Evolutionary conservation across 2,797 vertebrate genomes (phyloP), one percentile per base, ranked within the genome.

Genomic region (Paramormyrops hopkinsi): DNA sequence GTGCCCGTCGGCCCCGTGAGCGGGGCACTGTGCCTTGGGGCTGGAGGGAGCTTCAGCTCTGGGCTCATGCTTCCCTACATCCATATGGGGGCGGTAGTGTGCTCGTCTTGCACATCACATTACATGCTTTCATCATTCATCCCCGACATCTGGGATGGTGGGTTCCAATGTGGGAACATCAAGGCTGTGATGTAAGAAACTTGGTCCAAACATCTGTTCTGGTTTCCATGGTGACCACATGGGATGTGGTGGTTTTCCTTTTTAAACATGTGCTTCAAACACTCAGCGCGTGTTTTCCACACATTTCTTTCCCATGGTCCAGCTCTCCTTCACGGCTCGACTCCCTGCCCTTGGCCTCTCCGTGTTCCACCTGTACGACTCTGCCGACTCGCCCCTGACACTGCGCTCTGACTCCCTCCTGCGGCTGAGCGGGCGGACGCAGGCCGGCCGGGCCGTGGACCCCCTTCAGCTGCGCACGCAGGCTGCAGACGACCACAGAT

Each of bases 261-360:
- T 44, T 62, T 56, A 25, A 79, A 54, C 79, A 3, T 82, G 22
- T 65, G 9, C 22, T 25, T 25, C 59, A 3, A 12, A 25, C 1
- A 11, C 59, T 65, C 56, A 9, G 59, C 8, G 11, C 2, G 22
- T 65, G 59, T 90, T 29, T 50, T 88, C 0, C 54, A 3, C 48
- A n/a, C 76, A 8, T 37, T 89, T 2, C 69, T 0, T 0, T 3
- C 0, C 29, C 79, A 88, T 46, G 76, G 12, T 0, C 0, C 95
- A 99, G 98, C 97, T 97, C 1, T 98, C 97, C 0, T 94, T 99
- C 92, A 96, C 97, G 92, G 93, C 96, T 1, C 97, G 98, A 4
- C 94, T 99, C 79, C 97, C 98, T 0, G 95, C 98, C 0, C 94
- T 99, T 89, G 97, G 97, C 89, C 94, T 99, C 90, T 94, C 96